Conservation (phyloP, 1,140 invertebrate genomes). For the Drosophila bocki region DNA sequence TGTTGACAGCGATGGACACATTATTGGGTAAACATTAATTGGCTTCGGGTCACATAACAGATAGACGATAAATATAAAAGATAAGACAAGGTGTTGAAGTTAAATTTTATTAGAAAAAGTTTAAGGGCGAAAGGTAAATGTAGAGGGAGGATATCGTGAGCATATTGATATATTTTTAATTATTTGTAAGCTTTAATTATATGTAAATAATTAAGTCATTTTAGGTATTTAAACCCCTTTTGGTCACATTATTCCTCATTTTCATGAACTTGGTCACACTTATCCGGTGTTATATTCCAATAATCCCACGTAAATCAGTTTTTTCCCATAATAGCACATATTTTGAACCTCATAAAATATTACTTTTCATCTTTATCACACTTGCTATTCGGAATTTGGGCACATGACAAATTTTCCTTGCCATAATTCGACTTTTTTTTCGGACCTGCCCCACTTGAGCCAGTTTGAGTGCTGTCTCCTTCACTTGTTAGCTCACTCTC, state of each 20-base stretch:
- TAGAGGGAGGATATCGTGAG: too few relatives aligned
- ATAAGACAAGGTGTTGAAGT: constrained; percentile 10
- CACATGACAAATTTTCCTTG: constrained; percentile 27
- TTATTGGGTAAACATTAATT: constrained; percentile 44
- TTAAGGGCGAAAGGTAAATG: background rate
- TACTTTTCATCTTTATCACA: background rate
- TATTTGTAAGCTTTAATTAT: too few relatives aligned
- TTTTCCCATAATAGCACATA: background rate
- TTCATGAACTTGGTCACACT: background rate
- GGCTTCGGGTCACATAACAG: constrained; percentile 9
- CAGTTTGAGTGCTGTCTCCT: constrained; percentile 33
- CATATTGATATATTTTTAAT: too few relatives aligned
- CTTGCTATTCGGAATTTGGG: background rate
- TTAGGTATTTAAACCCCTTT: background rate
- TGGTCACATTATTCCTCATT: background rate
- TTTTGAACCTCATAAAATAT: background rate
- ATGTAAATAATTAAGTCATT: too few relatives aligned
- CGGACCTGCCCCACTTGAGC: constrained; percentile 37
- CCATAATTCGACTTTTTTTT: constrained; percentile 10
- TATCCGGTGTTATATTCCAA: background rate
- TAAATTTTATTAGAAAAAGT: background rate
- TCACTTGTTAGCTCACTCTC: constrained; percentile 20
- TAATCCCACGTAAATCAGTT: background rate
- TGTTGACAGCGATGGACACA: constrained; percentile 21
- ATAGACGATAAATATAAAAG: constrained; percentile 13